phyloP scores from a whole-genome alignment of 2,113 vertebrate species.

The Furnarius figulus region DNA sequence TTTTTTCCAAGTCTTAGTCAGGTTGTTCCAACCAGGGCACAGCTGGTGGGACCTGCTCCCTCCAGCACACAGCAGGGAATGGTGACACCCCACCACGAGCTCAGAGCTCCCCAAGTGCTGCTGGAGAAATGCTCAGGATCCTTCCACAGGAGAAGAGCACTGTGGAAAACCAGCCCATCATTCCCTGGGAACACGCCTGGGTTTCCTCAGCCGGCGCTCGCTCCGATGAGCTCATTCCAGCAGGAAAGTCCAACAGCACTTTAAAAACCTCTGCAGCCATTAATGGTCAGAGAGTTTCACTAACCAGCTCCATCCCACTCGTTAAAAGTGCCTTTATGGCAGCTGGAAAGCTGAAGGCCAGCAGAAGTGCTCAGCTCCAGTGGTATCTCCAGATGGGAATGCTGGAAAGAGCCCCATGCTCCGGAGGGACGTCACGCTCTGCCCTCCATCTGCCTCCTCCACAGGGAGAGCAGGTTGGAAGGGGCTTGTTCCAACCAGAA shows the following conservation, averaged over 20 bases:
- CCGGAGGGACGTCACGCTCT: neutral
- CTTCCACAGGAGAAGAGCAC: no score
- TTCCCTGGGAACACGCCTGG: neutral
- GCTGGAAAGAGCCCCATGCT: neutral
- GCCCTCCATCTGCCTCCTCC: neutral
- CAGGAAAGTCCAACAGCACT: neutral
- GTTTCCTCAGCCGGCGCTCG: neutral
- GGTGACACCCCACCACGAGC: no score
- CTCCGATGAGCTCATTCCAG: slow-evolving; percentile 38
- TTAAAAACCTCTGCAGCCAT: neutral
- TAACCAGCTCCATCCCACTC: neutral
- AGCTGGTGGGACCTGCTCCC: no score
- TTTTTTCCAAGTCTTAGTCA: no score
- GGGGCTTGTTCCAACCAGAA: neutral
- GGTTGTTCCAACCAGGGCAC: no score
- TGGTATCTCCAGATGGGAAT: neutral
- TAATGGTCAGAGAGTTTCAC: neutral
- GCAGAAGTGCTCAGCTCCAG: neutral
- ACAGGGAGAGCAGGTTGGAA: neutral
- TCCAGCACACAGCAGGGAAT: no score
- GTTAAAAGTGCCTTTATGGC: neutral
- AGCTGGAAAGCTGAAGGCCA: neutral
- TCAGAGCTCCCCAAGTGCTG: no score
- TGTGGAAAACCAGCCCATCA: neutral
- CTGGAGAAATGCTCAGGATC: no score